Evolutionary conservation across 2,888 invertebrate genomes (phyloP), one percentile per base, ranked within the genome.

Genomic region (Autographa gamma): DNA sequence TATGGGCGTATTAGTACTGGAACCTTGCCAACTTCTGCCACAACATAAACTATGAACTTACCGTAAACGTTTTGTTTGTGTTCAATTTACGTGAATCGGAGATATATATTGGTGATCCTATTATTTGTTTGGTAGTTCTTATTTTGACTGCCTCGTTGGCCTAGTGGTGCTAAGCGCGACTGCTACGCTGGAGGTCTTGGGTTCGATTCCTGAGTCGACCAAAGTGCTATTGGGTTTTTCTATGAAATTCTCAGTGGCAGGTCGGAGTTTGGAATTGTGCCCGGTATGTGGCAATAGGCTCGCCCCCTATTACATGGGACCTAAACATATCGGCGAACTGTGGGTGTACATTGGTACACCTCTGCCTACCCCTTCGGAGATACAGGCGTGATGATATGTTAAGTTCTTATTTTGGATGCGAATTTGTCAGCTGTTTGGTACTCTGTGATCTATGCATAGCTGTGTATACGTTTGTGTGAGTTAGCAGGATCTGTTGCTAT

Each of bases 1-100:
- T 82, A 86, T 70, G 62, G 63, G 70, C 73, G 63, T 78, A 74
- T 81, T 80, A 79, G 64, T 48, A 61, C 70, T 77, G 86, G 86
- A 85, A 75, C 58, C 4, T 66, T 69, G 83, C 86, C 86, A 82
- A 78, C 63, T 69, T 63, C 69, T 67, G 74, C 72, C 75, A 73
- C 70, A 66, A 74, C 78, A 72, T 80, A 82, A 76, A 84, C 69
- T 73, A 76, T 41, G 66, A 73, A 77, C 69, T 79, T 76, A 77
- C 73, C 69, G 63, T 66, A 62, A 79, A 71, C 70, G 73, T 63
- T 81, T 68, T 72, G 69, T 79, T 67, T 71, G 52, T 67, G 66
- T 59, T 72, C 68, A 54, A 62, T 73, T 69, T 61, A 74, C 58
- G 62, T 71, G 71, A 70, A 61, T 38, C 38, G 18, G 14, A 65